These are phyloP conservation scores for Ibidorhyncha struthersii DNA, from an alignment of 2,113 vertebrate species.

Conservation along the genomic window DNA sequence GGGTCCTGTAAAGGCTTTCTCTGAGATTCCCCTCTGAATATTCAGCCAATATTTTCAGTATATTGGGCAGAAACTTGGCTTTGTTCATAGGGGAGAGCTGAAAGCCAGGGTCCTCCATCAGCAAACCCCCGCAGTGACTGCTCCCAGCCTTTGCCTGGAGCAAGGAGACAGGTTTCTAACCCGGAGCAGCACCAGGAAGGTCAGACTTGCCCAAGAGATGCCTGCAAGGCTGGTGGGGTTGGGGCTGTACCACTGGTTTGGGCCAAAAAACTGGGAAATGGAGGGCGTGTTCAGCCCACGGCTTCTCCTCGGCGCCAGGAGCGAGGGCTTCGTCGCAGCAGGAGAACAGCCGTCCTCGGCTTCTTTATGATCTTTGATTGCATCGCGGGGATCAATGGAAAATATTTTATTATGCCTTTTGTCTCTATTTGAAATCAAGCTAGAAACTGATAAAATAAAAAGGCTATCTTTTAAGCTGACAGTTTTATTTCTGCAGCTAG, in stretches of 20 bases:
- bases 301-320: neutral
- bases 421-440: constrained; percentile 48
- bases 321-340: rapidly evolving
- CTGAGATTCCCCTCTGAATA: neutral
- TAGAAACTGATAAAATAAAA: constrained; percentile 30
- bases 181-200: neutral
- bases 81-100: neutral
- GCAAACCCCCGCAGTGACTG: rapidly evolving
- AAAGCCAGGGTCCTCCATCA: neutral
- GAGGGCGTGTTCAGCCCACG: neutral
- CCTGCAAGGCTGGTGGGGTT: rapidly evolving
- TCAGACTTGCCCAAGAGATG: neutral
- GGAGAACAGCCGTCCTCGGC: neutral
- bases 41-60: neutral
- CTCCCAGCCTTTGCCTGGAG: neutral
- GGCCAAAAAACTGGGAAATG: neutral
- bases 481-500: constrained; percentile 61
- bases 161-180: neutral
- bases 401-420: constrained; percentile 41
- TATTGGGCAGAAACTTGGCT: neutral
- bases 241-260: neutral
- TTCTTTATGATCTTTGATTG: neutral
- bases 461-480: constrained; percentile 49
- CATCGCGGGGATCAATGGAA: constrained; percentile 1
- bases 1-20: neutral